Evolutionary conservation across 2,888 invertebrate species (phyloP), one percentile per base, ranked within the genome.

Genomic region (Onthophagus sagittarius): DNA sequence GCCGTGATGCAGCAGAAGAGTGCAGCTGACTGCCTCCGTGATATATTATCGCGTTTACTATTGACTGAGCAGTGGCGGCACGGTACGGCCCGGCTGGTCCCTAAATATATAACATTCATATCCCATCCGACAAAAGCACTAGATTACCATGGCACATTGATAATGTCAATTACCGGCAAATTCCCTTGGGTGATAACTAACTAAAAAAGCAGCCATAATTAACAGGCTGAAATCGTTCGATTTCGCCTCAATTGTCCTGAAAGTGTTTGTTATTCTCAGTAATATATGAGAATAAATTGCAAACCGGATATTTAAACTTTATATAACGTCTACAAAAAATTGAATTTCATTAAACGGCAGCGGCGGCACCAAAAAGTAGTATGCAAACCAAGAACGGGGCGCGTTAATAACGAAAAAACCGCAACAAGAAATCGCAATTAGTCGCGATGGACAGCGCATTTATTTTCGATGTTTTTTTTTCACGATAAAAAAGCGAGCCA

Each of bases 31-130:
- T 79, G 77, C 74, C 75, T 72, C 72, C 78, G 75, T 78, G 80
- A 80, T 80, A 79, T 80, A 80, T 80, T 80, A 80, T 80, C 80
- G 76, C 79, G 79, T 80, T 80, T 78, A 78, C 80, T 79, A 80
- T 79, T 80, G 80, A 80, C 77, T 79, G 80, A 79, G 77, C 79
- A 80, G 77, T 78, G 80, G 76, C 67, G 67, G 39, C 39, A 53
- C 39, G 39, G 39, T 53, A 11, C 39, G 11, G 39, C 39, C 39
- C 39, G 39, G 6, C 39, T 9, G 32, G 15, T 13, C 15, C 5
- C 67, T 79, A 80, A 80, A 80, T 80, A 80, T 80, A 80, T 79
- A 80, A 79, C 79, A 79, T 80, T 80, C 79, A 80, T 79, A 80
- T 80, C 78, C 80, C 78, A 76, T 77, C 74, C 75, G 76, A 80